Evolutionary conservation across 2,797 vertebrate species (phyloP).

Genomic region (Lacerta bilineata): DNA sequence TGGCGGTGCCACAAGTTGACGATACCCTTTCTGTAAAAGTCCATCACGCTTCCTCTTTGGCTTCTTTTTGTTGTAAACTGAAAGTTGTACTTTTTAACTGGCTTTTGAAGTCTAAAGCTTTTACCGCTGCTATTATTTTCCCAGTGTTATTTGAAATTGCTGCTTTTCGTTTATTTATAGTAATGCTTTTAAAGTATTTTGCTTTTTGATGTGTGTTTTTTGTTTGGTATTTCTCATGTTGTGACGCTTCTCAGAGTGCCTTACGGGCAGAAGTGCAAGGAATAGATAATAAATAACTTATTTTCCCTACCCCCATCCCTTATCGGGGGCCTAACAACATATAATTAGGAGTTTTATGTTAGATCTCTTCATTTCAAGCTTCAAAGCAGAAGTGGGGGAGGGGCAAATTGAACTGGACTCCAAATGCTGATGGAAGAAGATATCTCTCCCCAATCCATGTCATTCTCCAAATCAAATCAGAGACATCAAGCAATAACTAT

Average conservation of each 20-base stretch:
- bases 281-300: not conserved
- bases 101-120: not conserved
- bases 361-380: not conserved
- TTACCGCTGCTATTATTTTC: not conserved
- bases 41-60: not conserved
- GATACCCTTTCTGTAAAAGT: not conserved
- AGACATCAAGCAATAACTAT: too few species aligned
- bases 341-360: not conserved
- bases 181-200: not conserved
- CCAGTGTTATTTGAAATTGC: not conserved
- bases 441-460: too few species aligned
- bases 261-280: not conserved
- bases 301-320: not conserved
- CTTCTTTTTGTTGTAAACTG: not conserved
- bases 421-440: too few species aligned
- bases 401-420: not conserved
- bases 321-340: not conserved
- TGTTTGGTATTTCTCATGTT: not conserved
- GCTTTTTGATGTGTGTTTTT: not conserved
- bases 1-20: too few species aligned
- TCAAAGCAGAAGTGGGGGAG: not conserved
- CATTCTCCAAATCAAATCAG: too few species aligned
- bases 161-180: not conserved
- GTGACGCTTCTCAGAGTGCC: not conserved
- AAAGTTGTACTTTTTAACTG: not conserved